Percentiles rank a stretch among this genome's conserved stretches.
Conservation (phyloP, 2,113 vertebrate species). For the Pitta sordida region DNA sequence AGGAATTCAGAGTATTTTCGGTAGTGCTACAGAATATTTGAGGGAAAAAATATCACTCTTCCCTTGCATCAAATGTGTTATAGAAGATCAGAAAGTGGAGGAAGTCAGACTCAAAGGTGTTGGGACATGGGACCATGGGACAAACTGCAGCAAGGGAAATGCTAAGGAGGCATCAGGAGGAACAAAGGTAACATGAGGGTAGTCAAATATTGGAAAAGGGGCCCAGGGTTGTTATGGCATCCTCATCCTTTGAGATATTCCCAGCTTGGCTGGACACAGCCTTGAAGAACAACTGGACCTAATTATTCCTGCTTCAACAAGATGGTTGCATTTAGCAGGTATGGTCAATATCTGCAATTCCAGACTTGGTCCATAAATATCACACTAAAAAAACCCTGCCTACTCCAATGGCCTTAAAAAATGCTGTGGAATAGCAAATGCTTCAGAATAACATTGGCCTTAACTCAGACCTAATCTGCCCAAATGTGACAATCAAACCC, state of each 20-base stretch:
- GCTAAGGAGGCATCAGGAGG: background rate
- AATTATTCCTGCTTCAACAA: background rate
- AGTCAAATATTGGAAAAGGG: background rate
- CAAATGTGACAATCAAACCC: background rate
- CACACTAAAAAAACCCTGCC: background rate
- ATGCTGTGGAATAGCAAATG: background rate
- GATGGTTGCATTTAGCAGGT: background rate
- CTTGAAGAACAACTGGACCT: background rate
- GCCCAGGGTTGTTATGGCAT: background rate
- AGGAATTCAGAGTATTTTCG: background rate
- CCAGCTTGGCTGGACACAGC: background rate
- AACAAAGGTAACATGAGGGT: accelerated
- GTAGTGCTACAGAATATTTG: background rate
- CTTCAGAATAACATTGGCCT: background rate
- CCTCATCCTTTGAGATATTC: background rate
- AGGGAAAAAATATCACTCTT: background rate
- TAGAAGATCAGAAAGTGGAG: background rate
- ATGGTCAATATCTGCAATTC: background rate
- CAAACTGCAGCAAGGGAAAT: background rate
- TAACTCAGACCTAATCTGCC: background rate
- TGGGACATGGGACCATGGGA: background rate
- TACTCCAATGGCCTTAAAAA: background rate
- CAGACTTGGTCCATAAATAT: background rate
- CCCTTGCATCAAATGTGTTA: background rate
- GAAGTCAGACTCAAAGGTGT: background rate